A percentile compares a stretch with the other conserved stretches of the same genome.
Evolutionary conservation across 1,140 invertebrate species (phyloP).

Genomic region (Fopius arisanus): DNA sequence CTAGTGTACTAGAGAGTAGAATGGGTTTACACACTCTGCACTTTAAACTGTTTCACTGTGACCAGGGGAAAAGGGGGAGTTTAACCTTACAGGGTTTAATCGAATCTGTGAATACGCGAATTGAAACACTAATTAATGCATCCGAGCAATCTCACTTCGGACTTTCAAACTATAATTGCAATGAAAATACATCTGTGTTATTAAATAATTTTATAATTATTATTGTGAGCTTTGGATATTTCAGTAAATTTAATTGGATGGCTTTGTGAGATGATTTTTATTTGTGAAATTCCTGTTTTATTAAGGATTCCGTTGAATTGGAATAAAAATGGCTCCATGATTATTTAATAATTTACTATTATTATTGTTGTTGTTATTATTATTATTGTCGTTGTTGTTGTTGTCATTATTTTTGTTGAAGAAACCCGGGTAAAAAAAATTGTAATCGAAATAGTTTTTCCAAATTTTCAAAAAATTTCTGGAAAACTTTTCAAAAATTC

Average conservation of each 20-base stretch:
- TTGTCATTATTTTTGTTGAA: too few relatives aligned
- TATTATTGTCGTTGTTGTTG: too few relatives aligned
- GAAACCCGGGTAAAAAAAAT: too few relatives aligned
- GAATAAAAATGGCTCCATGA: too few relatives aligned
- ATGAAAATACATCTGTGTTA: background rate
- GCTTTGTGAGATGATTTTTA: too few relatives aligned
- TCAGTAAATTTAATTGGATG: background rate
- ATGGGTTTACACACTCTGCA: background rate
- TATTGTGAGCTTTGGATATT: background rate
- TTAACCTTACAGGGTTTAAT: constrained; percentile 16
- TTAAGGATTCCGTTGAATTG: too few relatives aligned
- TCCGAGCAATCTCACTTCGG: constrained; percentile 7
- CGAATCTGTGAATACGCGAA: constrained; percentile 26
- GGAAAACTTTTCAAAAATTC: too few relatives aligned
- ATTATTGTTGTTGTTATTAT: too few relatives aligned
- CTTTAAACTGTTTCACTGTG: background rate
- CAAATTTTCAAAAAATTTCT: too few relatives aligned
- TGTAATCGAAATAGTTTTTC: too few relatives aligned
- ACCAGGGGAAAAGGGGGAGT: background rate
- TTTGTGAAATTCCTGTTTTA: too few relatives aligned
- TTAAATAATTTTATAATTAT: background rate
- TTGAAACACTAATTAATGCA: constrained; percentile 28
- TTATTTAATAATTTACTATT: too few relatives aligned
- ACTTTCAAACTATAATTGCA: background rate
- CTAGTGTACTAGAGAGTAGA: background rate